Evolutionary conservation across 2,797 vertebrate species (phyloP), one percentile per base, ranked within the genome.

Genomic region (Falco cherrug): DNA sequence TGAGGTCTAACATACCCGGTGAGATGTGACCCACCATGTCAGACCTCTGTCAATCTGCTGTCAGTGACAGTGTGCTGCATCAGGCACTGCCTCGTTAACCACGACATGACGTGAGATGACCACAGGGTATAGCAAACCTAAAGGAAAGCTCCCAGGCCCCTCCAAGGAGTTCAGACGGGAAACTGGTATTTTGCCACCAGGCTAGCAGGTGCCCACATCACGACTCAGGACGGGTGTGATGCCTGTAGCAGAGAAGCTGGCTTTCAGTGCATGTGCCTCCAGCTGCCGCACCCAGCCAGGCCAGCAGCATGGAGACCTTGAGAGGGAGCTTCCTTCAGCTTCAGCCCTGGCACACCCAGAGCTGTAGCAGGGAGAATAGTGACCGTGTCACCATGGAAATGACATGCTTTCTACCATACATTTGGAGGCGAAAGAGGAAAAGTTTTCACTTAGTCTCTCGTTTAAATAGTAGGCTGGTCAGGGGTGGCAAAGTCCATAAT

Each of bases 141-240:
- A 91, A 33, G 64, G 25, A 26, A 37, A 87, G 29, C 60, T 84
- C 28, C 65, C 8, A 10, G 67, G 24, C 25, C 10, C 48, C 56
- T 87, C 13, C 45, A 20, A 63, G 74, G 39, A 50, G 20, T 70
- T 82, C 57, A 41, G 73, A 61, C 4, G 13, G 26, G 54, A 69
- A 15, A 5, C 82, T 81, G 76, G 47, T 85, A 64, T 53, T 93
- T 89, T 91, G 78, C 63, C 56, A 54, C 18, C 16, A 35, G 82
- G 59, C 54, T 16, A 5, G 88, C 94, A 95, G 93, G 93, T 92
- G 88, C 53, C 45, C 31, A 6, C 35, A 3, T 6, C 3, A 5
- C 56, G 71, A 14, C 45, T 43, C 13, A 11, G 70, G 50, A 33
- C 21, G 1, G 0, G 8, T 0, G 1, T 1, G 17, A 45, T 65